Evolutionary conservation across 1,140 invertebrate species (phyloP), one percentile per base, ranked within the genome.

Genomic region (Meteorus sp.): DNA sequence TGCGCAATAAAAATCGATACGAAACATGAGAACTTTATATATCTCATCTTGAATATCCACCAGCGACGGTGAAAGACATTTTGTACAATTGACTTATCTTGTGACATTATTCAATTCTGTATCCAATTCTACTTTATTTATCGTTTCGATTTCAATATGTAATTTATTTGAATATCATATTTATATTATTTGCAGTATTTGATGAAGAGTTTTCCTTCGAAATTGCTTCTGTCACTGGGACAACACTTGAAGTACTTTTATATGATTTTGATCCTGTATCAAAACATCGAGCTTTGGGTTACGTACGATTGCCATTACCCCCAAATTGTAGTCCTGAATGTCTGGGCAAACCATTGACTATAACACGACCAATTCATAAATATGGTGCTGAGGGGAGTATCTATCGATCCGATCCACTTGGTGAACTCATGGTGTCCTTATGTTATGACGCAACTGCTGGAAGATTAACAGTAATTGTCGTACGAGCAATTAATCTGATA

Each of bases 351-450:
- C 62, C 22, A 31, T 45, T 22, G 0, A 57, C 50, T 5, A 11
- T 76, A 0, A 71, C 65, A 13, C 69, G 67, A 53, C 73, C 66
- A 11, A 62, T 75, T 20, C 41, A 72, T 0, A 71, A 66, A 25
- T 75, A 72, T 29, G 68, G 71, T 1, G 52, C 56, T 3, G 68
- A 74, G 17, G 67, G 67, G 23, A 63, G 61, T 52, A 35, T 63
- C 27, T 63, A 63, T 44, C 61, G 61, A n/a, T 47, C 54, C 51
- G 65, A 55, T 68, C 82, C 84, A 52, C 68, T 85, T 47, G 89
- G 88, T 1, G 90, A 94, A 72, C 70, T 94, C 35, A 91, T 93
- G 88, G 86, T 94, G 65, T 94, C 91, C 0, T 76, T 94, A 1
- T 89, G 88, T 61, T 93, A 91, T 70, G 78, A 93, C 59, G 87